Evolutionary conservation across 2,797 vertebrate genomes (phyloP).

Genomic region (Sebastes ruberrimus): DNA sequence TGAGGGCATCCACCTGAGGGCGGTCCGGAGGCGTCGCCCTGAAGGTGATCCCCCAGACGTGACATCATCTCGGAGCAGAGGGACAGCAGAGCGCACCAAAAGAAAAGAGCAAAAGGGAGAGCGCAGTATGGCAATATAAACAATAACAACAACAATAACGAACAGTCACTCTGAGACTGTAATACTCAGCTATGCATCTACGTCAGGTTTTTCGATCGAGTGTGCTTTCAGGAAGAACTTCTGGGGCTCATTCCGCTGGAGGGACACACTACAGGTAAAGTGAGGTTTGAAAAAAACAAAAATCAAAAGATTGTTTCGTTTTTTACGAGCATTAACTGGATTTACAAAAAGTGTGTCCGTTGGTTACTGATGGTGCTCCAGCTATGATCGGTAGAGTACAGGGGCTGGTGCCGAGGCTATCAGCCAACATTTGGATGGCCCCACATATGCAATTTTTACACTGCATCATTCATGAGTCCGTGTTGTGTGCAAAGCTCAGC

Average conservation of each 20-base stretch:
- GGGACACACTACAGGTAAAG: background rate
- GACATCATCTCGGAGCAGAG: too few species aligned
- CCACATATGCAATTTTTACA: background rate
- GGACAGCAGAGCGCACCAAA: too few species aligned
- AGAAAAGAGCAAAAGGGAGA: too few species aligned
- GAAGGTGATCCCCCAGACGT: too few species aligned
- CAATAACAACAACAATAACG: too few species aligned
- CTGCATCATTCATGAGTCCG: background rate
- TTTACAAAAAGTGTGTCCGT: background rate
- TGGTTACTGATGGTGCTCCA: background rate
- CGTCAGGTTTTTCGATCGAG: background rate
- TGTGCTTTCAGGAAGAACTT: background rate
- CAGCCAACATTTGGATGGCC: background rate
- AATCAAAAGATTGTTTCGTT: background rate
- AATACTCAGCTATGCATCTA: background rate
- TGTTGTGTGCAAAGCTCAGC: background rate
- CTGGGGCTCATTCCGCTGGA: background rate
- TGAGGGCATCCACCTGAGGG: too few species aligned
- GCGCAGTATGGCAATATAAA: too few species aligned
- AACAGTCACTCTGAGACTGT: too few species aligned
- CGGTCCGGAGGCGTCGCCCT: too few species aligned
- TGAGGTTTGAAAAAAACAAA: background rate
- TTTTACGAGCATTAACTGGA: background rate
- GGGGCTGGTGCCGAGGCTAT: too few species aligned
- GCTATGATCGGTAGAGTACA: background rate